Evolutionary conservation across 2,888 invertebrate species (phyloP), one percentile per base, ranked within the genome.

Genomic region (Andrena camellia): DNA sequence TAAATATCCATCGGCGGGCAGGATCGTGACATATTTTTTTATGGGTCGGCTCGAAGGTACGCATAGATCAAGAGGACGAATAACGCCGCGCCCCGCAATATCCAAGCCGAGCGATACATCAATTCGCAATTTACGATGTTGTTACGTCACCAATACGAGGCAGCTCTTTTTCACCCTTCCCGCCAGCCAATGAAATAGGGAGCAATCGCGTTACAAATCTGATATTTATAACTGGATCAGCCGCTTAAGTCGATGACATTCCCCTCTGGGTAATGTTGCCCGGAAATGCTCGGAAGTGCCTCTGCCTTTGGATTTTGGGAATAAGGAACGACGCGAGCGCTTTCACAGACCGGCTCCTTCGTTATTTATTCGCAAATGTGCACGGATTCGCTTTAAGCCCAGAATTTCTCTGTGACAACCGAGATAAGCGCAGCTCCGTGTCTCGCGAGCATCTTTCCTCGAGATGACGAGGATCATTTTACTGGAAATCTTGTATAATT

Each of bases 151-250:
- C 63, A 78, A 75, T 84, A 76, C 77, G 76, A 59, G 66, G 70
- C 62, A 64, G 59, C 77, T 35, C 50, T 71, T 80, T 81, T 75
- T 67, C 78, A 64, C 64, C 31, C 20, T 8, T 52, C 42, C 33
- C 66, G 54, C 67, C n/a, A 17, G 4, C 17, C 26, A 60, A 59
- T 52, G 42, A 88, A 85, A 86, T 86, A 87, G 70, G 79, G 76
- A 78, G 33, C 73, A 64, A 71, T 73, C 72, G 64, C 64, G 68
- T 67, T 68, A 85, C 85, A 81, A 88, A 88, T 90, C 81, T 81
- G 64, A 86, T 90, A 90, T 89, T 90, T 89, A 90, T 88, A 85
- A 88, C 88, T 64, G 88, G 84, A 89, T 90, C 85, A 88, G 72
- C 84, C 78, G 84, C 77, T 87, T 83, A 83, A 87, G 85, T 74